These are phyloP conservation scores for Rhabdomys pumilio DNA, from an alignment of 2,797 vertebrate species.

Conservation along the genomic window DNA sequence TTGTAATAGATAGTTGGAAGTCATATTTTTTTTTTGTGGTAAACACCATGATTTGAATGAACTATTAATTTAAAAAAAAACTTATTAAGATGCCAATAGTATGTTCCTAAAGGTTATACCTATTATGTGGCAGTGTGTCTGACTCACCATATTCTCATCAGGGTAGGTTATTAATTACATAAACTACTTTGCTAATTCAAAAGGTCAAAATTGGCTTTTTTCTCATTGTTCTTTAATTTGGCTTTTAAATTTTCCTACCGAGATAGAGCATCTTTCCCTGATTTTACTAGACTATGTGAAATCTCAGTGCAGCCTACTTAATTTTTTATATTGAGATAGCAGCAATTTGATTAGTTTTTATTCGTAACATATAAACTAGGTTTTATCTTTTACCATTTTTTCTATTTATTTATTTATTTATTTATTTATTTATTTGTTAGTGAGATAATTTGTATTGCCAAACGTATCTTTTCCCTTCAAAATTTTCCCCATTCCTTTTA, in stretches of 20 bases:
- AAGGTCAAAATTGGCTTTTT: constrained; percentile 57
- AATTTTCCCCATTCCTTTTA: constrained; percentile 31
- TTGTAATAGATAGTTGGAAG: constrained; percentile 47
- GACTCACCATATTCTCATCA: not conserved
- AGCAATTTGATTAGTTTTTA: constrained; percentile 31
- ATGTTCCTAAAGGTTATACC: not conserved
- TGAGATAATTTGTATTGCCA: not conserved
- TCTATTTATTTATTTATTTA: not conserved
- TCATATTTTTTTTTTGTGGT: constrained; percentile 55
- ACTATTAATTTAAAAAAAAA: constrained; percentile 40
- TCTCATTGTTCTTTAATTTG: constrained; percentile 12
- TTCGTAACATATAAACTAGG: not conserved
- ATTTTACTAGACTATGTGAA: constrained; percentile 44
- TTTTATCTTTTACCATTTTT: not conserved
- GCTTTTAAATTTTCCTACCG: constrained; percentile 4
- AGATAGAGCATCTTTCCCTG: not conserved
- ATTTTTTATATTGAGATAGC: constrained; percentile 15
- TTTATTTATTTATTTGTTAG: constrained; percentile 22
- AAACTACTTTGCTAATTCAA: constrained; percentile 41
- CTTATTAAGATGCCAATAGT: constrained; percentile 9
- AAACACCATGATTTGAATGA: constrained; percentile 51
- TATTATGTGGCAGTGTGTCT: not conserved
- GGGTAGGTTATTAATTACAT: not conserved
- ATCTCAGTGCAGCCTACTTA: not conserved
- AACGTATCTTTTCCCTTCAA: constrained; percentile 46